Evolutionary conservation across 2,888 invertebrate species (phyloP), one percentile per base, ranked within the genome.

Genomic region (Heliothis peltigera): DNA sequence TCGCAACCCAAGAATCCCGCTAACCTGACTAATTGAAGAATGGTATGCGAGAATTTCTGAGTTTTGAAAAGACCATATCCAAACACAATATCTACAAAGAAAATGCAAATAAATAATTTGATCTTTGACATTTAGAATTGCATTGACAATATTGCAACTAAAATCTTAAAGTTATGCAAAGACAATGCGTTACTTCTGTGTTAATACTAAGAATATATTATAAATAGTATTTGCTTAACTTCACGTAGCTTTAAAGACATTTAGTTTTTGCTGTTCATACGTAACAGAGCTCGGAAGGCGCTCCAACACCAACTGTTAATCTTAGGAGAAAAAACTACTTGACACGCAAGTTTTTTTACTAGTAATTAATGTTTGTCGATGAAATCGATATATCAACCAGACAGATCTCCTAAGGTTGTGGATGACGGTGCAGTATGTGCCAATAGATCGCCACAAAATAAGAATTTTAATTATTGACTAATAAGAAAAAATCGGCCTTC

Each of bases 141-240:
- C 39, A 39, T n/a, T 39, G 39, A 10, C 3, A 32, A 10, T 8
- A 25, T 2, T 32, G 12, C 32, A 12, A 10, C 32, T 15, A 12
- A 17, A 51, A 19, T 48, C 47, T 32, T 28, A n/a, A 6, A 32
- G 22, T 47, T 47, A 28, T 39, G 15, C 19, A 43, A 39, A 56
- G 15, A 44, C 19, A 39, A 53, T 57, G 44, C 28, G 17, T 71
- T 44, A 43, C 59, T 47, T 47, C 28, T 70, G 49, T 66, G 28
- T 42, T 56, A 53, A 39, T 19, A 71, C 54, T 25, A 47, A 12
- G 25, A 47, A 59, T 21, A 32, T 49, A n/a, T n/a, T n/a, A n/a
- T n/a, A n/a, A 55, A 52, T 66, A 54, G 70, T 60, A 71, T 71
- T 66, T 66, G 43, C 72, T 59, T 71, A 47, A 18, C n/a, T 71